phyloP scores from a whole-genome alignment of 2,888 invertebrate genomes.

The Camponotus fellah region DNA sequence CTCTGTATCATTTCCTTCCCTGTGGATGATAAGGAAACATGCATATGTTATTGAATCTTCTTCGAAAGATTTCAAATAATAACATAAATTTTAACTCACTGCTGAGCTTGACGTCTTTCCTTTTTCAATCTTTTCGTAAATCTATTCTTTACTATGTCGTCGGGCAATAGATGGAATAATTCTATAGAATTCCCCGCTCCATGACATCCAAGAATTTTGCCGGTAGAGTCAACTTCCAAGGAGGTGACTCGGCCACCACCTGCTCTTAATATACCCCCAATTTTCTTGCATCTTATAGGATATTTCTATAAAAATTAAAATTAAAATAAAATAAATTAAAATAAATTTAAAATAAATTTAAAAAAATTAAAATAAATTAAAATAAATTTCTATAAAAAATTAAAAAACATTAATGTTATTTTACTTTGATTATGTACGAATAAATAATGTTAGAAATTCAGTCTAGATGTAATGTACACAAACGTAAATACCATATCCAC shows the following conservation, averaged over 20 bases:
- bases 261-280: conserved; percentile 93
- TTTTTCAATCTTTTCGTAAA: conserved; percentile 93
- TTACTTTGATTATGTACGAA: neutral
- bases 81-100: conserved; percentile 63
- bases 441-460: neutral
- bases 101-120: conserved; percentile 88
- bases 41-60: neutral
- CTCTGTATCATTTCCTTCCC: conserved; percentile 75
- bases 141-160: conserved; percentile 91
- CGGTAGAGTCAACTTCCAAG: conserved; percentile 91
- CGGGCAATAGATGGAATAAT: conserved; percentile 92
- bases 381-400: conserved; percentile 85
- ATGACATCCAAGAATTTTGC: conserved; percentile 92
- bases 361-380: too few relatives aligned
- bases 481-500: conserved; percentile 87
- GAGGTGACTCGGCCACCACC: conserved; percentile 93
- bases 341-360: too few relatives aligned
- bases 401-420: conserved; percentile 35
- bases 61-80: neutral
- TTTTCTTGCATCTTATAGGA: conserved; percentile 91
- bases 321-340: too few relatives aligned
- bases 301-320: conserved; percentile 85
- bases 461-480: neutral
- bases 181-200: conserved; percentile 94
- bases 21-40: conserved; percentile 46